Conservation (phyloP, 2,888 invertebrate species). For the Euplagia quadripunctaria region DNA sequence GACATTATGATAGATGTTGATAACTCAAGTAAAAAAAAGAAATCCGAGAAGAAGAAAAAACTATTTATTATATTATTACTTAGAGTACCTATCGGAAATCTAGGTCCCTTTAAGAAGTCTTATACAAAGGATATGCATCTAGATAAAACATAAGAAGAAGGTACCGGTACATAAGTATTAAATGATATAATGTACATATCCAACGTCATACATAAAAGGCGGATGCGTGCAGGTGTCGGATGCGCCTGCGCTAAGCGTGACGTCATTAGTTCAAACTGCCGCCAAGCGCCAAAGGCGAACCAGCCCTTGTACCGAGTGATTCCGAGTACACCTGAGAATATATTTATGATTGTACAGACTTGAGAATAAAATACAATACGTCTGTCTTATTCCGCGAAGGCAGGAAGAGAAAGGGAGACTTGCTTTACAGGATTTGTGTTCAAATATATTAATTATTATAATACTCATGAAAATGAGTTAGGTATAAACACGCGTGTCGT, state of each 20-base stretch:
- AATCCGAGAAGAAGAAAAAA: too few species aligned
- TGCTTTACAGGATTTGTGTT: neutral
- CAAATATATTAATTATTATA: neutral
- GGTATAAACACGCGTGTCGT: neutral
- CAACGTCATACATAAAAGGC: conserved; percentile 8
- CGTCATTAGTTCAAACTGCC: conserved; percentile 37
- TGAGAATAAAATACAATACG: neutral
- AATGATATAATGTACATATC: neutral
- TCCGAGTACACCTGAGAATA: conserved; percentile 8
- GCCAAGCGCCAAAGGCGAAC: conserved; percentile 40
- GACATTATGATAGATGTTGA: too few species aligned
- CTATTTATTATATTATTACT: too few species aligned
- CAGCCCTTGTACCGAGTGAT: conserved; percentile 3
- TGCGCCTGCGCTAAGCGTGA: conserved; percentile 45
- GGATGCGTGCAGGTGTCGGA: conserved; percentile 28
- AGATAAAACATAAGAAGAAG: neutral
- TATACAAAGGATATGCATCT: neutral
- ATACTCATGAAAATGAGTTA: neutral
- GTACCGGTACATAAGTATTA: neutral
- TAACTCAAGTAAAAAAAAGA: too few species aligned
- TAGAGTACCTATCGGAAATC: too few species aligned
- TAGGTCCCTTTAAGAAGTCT: neutral
- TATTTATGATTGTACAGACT: neutral
- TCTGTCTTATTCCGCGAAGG: neutral
- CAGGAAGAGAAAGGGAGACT: too few species aligned